phyloP scores from a whole-genome alignment of 2,888 invertebrate species.

The Plebejus anna region DNA sequence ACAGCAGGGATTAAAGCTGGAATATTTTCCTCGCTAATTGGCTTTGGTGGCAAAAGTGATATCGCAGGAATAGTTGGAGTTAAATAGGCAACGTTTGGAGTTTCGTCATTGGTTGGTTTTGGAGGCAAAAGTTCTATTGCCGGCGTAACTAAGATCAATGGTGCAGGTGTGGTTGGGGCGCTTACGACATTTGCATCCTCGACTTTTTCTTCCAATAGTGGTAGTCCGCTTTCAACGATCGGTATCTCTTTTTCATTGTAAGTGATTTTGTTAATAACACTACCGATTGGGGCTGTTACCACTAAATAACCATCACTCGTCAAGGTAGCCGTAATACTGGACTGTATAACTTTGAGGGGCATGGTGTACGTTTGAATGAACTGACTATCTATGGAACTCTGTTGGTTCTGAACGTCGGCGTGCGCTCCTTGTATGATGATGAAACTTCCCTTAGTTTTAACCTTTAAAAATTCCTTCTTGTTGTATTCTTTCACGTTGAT shows the following conservation, averaged over 20 bases:
- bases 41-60: constrained; percentile 10
- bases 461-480: constrained; percentile 21
- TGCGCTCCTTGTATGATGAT: constrained; percentile 28
- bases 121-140: constrained; percentile 15
- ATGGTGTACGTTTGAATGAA: constrained; percentile 29
- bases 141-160: not conserved
- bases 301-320: constrained; percentile 35
- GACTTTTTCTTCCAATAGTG: not conserved
- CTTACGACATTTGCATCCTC: not conserved
- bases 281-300: constrained; percentile 30
- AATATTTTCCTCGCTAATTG: constrained; percentile 3
- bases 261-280: constrained; percentile 6
- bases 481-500: constrained; percentile 27
- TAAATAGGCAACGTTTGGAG: not conserved
- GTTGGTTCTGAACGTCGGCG: not conserved
- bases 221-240: constrained; percentile 23
- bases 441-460: constrained; percentile 20
- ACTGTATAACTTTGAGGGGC: constrained; percentile 21
- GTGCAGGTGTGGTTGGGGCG: not conserved
- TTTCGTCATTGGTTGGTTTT: not conserved
- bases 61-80: not conserved
- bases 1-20: not conserved
- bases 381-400: constrained; percentile 20
- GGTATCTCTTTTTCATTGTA: constrained; percentile 26
- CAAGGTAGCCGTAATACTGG: constrained; percentile 20